A percentile compares a stretch with the other conserved stretches of the same genome.
Conservation (phyloP, 23 tunicate species). For the Oikopleura vanhoeffeni region DNA sequence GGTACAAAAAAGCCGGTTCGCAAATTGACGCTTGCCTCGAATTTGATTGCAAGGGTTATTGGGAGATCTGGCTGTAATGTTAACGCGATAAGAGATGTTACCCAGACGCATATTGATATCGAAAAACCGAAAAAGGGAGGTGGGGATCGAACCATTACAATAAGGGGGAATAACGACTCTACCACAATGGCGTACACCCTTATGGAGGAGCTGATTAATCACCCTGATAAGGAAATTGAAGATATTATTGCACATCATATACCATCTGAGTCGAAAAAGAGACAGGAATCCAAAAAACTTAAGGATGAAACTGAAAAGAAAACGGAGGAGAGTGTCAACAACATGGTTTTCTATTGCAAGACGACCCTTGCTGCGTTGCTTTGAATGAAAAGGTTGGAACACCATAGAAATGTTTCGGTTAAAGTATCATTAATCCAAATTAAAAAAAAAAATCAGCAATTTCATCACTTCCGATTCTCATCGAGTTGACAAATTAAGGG, state of each 20-base stretch:
- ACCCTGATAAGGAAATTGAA: constrained; percentile 3
- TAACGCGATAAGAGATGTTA: constrained; percentile 81
- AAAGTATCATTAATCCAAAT: too few relatives aligned
- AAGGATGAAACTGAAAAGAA: not conserved
- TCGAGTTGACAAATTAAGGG: too few relatives aligned
- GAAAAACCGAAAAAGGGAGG: constrained; percentile 78
- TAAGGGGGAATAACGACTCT: not conserved
- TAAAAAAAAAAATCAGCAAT: too few relatives aligned
- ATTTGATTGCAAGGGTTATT: constrained; percentile 68
- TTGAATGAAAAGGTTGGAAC: not conserved
- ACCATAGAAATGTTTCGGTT: too few relatives aligned
- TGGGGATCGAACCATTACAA: constrained; percentile 69
- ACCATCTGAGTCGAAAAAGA: not conserved
- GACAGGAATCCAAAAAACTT: not conserved
- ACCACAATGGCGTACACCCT: not conserved
- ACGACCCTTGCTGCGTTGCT: not conserved
- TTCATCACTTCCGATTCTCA: too few relatives aligned
- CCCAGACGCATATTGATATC: constrained; percentile 94
- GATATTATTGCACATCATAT: not conserved
- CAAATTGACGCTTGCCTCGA: constrained; percentile 27
- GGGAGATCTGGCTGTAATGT: constrained; percentile 95
- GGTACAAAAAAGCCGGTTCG: not conserved
- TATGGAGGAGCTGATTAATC: constrained; percentile 7
- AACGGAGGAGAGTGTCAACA: not conserved
- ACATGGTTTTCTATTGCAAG: not conserved